phyloP scores from a whole-genome alignment of 2,113 vertebrate genomes.

The Sebastes fasciatus region DNA sequence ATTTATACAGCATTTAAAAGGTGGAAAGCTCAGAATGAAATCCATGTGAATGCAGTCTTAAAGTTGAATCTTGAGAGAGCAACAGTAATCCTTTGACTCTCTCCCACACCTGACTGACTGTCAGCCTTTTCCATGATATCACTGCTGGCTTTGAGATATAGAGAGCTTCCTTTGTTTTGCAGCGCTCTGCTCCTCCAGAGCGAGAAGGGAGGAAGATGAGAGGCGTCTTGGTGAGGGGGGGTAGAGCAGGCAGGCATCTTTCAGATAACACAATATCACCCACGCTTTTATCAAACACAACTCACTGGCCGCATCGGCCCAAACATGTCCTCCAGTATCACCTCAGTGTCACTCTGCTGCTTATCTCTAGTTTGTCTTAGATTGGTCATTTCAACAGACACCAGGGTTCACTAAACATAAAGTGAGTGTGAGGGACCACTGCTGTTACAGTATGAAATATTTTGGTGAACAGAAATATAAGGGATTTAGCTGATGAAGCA shows the following conservation, averaged over 20 bases:
- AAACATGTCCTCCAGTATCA: background rate
- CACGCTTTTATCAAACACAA: conserved; percentile 1
- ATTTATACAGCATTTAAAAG: conserved; percentile 3
- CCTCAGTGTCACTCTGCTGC: background rate
- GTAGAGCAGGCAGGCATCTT: conserved; percentile 35
- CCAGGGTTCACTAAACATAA: conserved; percentile 1
- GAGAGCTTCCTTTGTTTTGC: conserved; percentile 41
- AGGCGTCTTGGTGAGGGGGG: conserved; percentile 7
- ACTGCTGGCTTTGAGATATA: conserved; percentile 52
- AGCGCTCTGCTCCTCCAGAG: conserved; percentile 14
- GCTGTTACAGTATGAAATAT: conserved; percentile 20
- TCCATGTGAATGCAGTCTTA: conserved; percentile 5
- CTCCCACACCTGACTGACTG: conserved; percentile 57
- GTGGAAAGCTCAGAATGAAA: background rate
- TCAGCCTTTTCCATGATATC: conserved; percentile 67
- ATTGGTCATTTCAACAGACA: conserved; percentile 5
- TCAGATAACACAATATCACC: conserved; percentile 29
- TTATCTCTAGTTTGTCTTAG: background rate
- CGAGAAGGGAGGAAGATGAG: conserved; percentile 14
- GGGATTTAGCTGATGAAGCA: conserved; percentile 42
- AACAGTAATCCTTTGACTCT: conserved; percentile 33
- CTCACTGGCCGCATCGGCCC: background rate
- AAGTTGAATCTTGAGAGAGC: conserved; percentile 22
- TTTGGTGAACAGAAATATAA: conserved; percentile 38
- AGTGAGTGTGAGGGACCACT: background rate